Base-by-base conservation (phyloP, 2,797 vertebrate species). In the Choloepus didactylus region DNA sequence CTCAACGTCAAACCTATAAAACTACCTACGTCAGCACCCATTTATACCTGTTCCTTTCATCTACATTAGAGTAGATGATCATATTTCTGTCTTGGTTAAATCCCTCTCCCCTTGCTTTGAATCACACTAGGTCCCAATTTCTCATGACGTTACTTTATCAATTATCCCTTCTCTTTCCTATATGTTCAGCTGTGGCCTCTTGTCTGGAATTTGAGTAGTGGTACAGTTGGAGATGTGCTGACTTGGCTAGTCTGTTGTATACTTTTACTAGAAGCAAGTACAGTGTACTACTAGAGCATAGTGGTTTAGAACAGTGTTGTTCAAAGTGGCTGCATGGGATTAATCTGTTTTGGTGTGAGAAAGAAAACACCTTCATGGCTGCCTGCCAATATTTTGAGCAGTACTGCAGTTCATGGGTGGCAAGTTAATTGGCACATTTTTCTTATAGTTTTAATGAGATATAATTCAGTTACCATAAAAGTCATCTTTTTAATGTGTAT, bases 381-480 rank as follows among this genome's bases (percentile, higher is more conserved):
- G 7, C 7, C 31, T 21, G 27, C 27, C 79, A 80, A 16, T n/a
- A 60, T 92, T 83, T 80, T 75, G 35, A 76, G n/a, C 16, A 19
- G 54, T 19, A 19, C 18, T 56, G 16, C 54, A 86, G 18, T 62
- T 49, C 25, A 25, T 80, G 16, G 38, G 46, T 91, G 54, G 6
- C 66, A 51, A 91, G 54, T 72, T 80, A 84, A 62, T 51, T 77
- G 46, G 46, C 25, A 51, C 49, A 59, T 69, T 3, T 79, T 94
- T 93, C n/a, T 82, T 2, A n/a, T 14, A 84, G 29, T 29, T 87
- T 87, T 82, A 83, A 62, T 89, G 31, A 89, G 9, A 51, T 90
- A 81, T 54, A 92, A 81, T 87, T 87, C 54, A 94, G 21, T 46
- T 93, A 76, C 14, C 54, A 85, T 64, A 27, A 92, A 95, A 88